Base-by-base conservation (phyloP, 1,140 invertebrate species). In the Aleiodes sp. region DNA sequence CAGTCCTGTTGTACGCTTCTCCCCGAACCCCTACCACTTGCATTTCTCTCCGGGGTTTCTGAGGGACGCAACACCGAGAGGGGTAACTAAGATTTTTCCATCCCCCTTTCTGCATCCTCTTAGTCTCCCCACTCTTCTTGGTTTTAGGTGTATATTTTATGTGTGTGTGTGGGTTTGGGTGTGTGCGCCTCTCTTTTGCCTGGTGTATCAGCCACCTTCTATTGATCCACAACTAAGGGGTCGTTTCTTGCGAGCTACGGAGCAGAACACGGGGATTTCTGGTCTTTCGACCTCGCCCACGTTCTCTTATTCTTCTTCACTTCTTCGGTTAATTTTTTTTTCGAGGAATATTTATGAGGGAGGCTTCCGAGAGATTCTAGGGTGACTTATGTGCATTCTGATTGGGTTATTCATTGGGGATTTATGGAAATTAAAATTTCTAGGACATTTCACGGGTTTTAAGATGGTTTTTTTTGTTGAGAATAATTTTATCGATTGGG, bases 61-160 rank as follows among this genome's bases (percentile, higher is more conserved):
- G 69, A 65, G 56, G 60, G 59, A 65, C 21, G n/a, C 33, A 57
- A 62, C 65, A 73, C 70, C 68, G 59, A 74, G 35, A 68, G 68
- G 73, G 80, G 73, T 77, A 84, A 84, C 82, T 83, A 85, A 85
- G 83, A 85, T 84, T 84, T 85, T 84, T 85, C 80, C 75, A 71
- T 69, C 71, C 69, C 72, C 63, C 73, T 37, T 64, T 37, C 39
- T 64, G 60, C 35, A 68, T 70, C 39, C 67, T 69, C 71, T 74
- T 76, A 71, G 65, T 39, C 68, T 72, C 72, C 72, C 71, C 69
- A 71, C 43, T 62, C 73, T 65, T 16, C 41, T n/a, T 64, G 14
- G 26, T 52, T 10, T n/a, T n/a, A n/a, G n/a, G n/a, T n/a, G 9
- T 31, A n/a, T 60, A 33, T 16, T 24, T 19, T n/a, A n/a, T n/a